Percentiles rank a stretch among this genome's conserved stretches.
Evolutionary conservation across 2,113 vertebrate species (phyloP).

Genomic region (Tiliqua scincoides): DNA sequence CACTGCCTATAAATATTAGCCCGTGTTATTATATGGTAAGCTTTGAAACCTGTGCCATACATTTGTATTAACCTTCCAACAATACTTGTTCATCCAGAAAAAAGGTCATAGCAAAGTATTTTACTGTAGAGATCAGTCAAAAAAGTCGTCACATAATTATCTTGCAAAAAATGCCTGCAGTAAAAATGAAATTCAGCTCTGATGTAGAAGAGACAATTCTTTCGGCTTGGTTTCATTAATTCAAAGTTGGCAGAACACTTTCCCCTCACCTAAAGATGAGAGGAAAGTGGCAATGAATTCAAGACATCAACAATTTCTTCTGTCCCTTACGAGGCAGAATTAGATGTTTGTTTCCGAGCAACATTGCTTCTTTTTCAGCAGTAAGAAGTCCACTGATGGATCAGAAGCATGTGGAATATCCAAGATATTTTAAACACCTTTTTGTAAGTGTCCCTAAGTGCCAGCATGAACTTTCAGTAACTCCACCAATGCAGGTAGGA

Average conservation of each 20-base stretch:
- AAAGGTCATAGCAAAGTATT: constrained; percentile 66
- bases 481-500: neutral
- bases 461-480: neutral
- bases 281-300: constrained; percentile 39
- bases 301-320: constrained; percentile 32
- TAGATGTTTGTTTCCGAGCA: constrained; percentile 44
- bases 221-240: constrained; percentile 51
- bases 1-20: constrained; percentile 66
- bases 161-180: constrained; percentile 54
- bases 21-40: constrained; percentile 56
- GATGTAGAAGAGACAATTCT: constrained; percentile 38
- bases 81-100: constrained; percentile 60
- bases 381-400: neutral
- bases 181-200: constrained; percentile 46
- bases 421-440: fast-evolving
- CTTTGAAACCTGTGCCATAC: constrained; percentile 64
- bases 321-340: neutral
- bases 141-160: constrained; percentile 60
- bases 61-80: constrained; percentile 66
- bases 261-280: constrained; percentile 5
- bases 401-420: constrained; percentile 47
- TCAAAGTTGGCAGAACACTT: constrained; percentile 18
- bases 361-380: constrained; percentile 11
- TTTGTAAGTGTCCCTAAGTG: constrained; percentile 23
- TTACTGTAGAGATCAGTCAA: constrained; percentile 59